These are phyloP conservation scores for Electrophaes corylata DNA, from an alignment of 2,888 invertebrate genomes.

Conservation along the genomic window DNA sequence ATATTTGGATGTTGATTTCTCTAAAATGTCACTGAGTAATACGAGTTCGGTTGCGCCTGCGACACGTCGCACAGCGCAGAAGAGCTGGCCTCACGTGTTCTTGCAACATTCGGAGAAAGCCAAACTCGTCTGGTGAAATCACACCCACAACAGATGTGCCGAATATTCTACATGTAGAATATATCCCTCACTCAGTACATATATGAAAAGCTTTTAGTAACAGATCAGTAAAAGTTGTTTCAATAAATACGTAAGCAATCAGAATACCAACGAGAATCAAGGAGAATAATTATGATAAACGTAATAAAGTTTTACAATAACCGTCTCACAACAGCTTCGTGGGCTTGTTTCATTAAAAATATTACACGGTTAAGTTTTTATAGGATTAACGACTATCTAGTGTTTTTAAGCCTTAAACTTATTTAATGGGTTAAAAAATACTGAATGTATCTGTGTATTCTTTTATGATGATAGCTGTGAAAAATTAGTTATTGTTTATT, in stretches of 20 bases:
- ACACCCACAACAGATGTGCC: conserved; percentile 77
- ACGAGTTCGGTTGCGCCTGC: conserved; percentile 20
- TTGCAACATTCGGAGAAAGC: conserved; percentile 79
- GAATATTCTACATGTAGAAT: conserved; percentile 64
- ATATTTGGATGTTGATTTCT: conserved; percentile 67
- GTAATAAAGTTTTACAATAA: conserved; percentile 13
- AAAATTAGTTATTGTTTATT: too few species aligned
- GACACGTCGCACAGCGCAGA: conserved; percentile 24
- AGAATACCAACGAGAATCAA: conserved; percentile 40
- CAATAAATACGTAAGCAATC: conserved; percentile 45
- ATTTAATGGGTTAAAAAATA: too few species aligned
- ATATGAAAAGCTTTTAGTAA: conserved; percentile 54
- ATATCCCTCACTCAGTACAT: conserved; percentile 53
- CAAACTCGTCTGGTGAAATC: conserved; percentile 76
- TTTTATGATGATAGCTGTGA: too few species aligned
- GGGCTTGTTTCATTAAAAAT: conserved; percentile 9
- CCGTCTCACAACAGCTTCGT: conserved; percentile 1
- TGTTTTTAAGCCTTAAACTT: not conserved
- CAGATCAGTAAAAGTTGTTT: conserved; percentile 72
- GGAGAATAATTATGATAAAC: conserved; percentile 41
- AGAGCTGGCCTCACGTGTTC: conserved; percentile 42
- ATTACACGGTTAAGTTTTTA: conserved; percentile 10
- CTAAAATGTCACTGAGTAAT: conserved; percentile 64
- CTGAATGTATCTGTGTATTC: too few species aligned
- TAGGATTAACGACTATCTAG: conserved; percentile 1